These are phyloP conservation scores for Emydocephalus ijimae DNA, from an alignment of 2,113 vertebrate species.

Conservation along the genomic window DNA sequence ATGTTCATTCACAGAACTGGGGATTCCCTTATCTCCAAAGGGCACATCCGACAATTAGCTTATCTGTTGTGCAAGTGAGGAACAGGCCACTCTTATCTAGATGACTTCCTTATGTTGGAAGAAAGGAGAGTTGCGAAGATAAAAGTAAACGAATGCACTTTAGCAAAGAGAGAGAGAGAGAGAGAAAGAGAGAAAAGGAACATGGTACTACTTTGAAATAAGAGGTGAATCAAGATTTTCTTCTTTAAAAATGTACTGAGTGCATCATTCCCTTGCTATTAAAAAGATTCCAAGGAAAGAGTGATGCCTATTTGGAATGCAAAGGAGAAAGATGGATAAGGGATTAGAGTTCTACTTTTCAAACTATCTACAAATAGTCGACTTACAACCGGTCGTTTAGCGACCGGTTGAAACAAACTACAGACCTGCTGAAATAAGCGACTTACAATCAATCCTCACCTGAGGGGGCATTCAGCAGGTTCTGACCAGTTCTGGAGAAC, in stretches of 20 bases:
- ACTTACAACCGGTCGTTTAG: too few relatives aligned
- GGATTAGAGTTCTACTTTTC: neutral
- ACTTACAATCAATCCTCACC: too few relatives aligned
- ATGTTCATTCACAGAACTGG: slow-evolving; percentile 59
- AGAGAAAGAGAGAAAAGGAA: neutral
- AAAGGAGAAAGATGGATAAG: neutral
- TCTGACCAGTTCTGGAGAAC: too few relatives aligned
- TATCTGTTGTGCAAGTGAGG: slow-evolving; percentile 64
- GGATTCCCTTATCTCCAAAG: slow-evolving; percentile 65
- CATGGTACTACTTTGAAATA: neutral
- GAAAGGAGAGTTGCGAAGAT: slow-evolving; percentile 21
- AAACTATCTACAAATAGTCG: neutral
- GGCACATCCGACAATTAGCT: slow-evolving; percentile 69
- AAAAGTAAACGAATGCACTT: neutral
- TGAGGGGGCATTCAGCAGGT: too few relatives aligned
- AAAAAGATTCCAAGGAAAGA: neutral
- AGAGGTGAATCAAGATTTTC: neutral
- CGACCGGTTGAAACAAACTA: too few relatives aligned
- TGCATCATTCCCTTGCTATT: neutral
- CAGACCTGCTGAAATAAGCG: too few relatives aligned
- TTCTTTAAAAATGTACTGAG: neutral
- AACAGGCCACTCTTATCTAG: slow-evolving; percentile 56
- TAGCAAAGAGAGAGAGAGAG: neutral
- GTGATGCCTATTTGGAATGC: neutral
- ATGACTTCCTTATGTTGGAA: slow-evolving; percentile 50